These are phyloP conservation scores for Merodon equestris DNA, from an alignment of 2,888 invertebrate species.

Conservation along the genomic window DNA sequence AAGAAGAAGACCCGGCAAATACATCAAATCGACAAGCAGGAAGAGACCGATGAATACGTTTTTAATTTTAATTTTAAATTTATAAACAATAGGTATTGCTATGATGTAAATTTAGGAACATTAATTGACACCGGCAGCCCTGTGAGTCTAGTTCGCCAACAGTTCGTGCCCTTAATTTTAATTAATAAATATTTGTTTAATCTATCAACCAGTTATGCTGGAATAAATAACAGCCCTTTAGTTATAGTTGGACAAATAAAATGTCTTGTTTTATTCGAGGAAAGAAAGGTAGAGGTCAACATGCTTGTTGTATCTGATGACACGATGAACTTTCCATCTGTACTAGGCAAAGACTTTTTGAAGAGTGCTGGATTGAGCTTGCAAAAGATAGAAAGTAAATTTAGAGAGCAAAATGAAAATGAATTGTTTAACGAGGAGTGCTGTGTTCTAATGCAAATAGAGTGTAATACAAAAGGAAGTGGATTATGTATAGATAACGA, in stretches of 20 bases:
- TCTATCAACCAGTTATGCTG: background rate
- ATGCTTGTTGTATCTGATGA: background rate
- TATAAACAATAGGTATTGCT: constrained; percentile 5
- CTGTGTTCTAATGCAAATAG: background rate
- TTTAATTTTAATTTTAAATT: constrained; percentile 17
- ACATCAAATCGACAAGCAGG: background rate
- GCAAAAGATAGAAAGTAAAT: constrained; percentile 1
- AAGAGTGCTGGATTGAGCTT: constrained; percentile 9
- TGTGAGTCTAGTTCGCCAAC: constrained; percentile 19
- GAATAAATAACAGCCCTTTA: background rate
- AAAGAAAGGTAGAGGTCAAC: constrained; percentile 6
- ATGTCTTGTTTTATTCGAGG: constrained; percentile 7
- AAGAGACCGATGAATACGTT: constrained; percentile 32
- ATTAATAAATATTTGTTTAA: constrained; percentile 4
- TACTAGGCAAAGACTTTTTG: constrained; percentile 13
- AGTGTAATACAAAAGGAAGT: background rate
- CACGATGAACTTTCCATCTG: background rate
- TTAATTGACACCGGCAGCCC: constrained; percentile 34
- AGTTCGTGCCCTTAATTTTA: constrained; percentile 19
- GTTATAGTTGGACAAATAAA: constrained; percentile 5
- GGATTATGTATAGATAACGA: constrained; percentile 6
- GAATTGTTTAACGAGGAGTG: background rate
- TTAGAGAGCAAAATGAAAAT: background rate
- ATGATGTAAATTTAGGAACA: constrained; percentile 15
- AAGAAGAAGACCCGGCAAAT: constrained; percentile 9